Evolutionary conservation across 2,113 vertebrate species (phyloP).

Genomic region (Chionomys nivalis): DNA sequence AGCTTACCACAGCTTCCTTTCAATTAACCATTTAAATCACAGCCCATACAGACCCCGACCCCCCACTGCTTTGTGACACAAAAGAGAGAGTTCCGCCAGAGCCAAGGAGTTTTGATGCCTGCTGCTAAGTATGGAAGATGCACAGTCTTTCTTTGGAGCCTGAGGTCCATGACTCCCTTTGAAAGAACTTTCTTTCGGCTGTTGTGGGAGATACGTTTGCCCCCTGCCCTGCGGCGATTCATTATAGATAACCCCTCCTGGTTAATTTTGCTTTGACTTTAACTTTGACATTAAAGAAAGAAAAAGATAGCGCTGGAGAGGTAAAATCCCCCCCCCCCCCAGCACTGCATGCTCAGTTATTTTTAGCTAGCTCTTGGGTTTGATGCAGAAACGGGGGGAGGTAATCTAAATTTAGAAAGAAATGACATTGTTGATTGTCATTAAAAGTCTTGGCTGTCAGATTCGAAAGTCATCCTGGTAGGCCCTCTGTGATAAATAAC

Average conservation of each 20-base stretch:
- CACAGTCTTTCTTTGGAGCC: slow-evolving; percentile 81
- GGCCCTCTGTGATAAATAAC: slow-evolving; percentile 79
- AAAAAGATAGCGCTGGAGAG: slow-evolving; percentile 65
- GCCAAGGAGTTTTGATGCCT: slow-evolving; percentile 83
- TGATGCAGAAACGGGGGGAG: slow-evolving; percentile 38
- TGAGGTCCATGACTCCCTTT: slow-evolving; percentile 77
- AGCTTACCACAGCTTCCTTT: slow-evolving; percentile 84
- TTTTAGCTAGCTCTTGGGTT: slow-evolving; percentile 79
- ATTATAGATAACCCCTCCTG: slow-evolving; percentile 86
- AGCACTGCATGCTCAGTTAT: slow-evolving; percentile 75
- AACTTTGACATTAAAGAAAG: slow-evolving; percentile 79
- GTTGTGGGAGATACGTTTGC: slow-evolving; percentile 49
- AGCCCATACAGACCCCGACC: slow-evolving; percentile 81
- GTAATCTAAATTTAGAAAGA: slow-evolving; percentile 83
- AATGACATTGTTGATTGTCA: slow-evolving; percentile 80
- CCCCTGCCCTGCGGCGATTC: slow-evolving; percentile 77
- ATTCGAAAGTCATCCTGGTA: slow-evolving; percentile 63
- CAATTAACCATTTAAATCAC: slow-evolving; percentile 89
- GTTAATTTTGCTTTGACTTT: slow-evolving; percentile 89
- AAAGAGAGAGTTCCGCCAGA: slow-evolving; percentile 76
- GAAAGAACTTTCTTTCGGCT: slow-evolving; percentile 79
- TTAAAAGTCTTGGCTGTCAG: slow-evolving; percentile 79
- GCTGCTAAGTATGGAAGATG: slow-evolving; percentile 82
- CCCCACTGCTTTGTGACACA: slow-evolving; percentile 78
- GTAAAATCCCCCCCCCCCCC: slow-evolving; percentile 66